phyloP scores from a whole-genome alignment of 2,113 vertebrate genomes.

The Istiophorus platypterus region DNA sequence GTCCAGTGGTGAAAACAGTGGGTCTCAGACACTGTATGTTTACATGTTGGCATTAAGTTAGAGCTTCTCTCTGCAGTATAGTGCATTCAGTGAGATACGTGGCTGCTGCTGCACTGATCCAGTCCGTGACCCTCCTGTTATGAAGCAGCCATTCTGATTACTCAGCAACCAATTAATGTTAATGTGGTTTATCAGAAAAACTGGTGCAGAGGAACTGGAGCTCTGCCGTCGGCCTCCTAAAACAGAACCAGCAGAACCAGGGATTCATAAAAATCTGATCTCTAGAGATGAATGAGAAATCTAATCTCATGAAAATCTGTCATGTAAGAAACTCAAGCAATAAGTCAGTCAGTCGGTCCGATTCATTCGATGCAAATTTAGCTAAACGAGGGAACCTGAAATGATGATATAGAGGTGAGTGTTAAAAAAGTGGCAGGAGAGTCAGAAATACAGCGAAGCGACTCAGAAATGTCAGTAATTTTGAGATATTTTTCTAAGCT shows the following conservation, averaged over 20 bases:
- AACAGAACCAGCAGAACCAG: neutral
- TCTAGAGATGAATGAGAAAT: neutral
- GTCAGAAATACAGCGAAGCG: too few species aligned
- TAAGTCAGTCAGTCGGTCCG: too few species aligned
- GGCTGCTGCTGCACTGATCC: neutral
- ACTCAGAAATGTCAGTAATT: too few species aligned
- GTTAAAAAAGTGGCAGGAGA: too few species aligned
- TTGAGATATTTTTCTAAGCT: too few species aligned
- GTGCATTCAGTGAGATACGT: neutral
- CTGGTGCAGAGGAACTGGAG: neutral
- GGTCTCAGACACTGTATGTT: neutral
- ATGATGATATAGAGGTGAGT: too few species aligned
- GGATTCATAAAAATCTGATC: neutral
- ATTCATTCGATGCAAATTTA: too few species aligned
- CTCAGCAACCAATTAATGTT: slow-evolving; percentile 16
- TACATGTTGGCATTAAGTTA: neutral
- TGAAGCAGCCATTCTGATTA: neutral
- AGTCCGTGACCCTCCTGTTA: slow-evolving; percentile 16
- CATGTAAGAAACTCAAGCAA: neutral
- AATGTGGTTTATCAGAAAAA: slow-evolving; percentile 21
- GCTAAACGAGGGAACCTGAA: too few species aligned
- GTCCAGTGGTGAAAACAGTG: neutral
- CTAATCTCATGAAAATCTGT: neutral
- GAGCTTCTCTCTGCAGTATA: neutral
- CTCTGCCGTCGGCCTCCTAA: neutral